phyloP scores from a whole-genome alignment of 2,113 vertebrate species.

The Hippoglossus stenolepis region DNA sequence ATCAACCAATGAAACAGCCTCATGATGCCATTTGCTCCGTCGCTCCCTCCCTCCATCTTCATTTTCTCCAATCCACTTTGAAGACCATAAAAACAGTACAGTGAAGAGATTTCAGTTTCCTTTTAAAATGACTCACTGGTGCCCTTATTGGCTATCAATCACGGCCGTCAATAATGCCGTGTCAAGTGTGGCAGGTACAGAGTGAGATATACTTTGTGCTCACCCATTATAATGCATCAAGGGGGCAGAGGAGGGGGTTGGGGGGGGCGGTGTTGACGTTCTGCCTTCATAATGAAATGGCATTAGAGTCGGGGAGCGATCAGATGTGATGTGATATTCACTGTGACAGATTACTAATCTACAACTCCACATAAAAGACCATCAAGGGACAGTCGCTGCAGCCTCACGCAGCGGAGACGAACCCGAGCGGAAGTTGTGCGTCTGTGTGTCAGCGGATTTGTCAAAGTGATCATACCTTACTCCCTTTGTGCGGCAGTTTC shows the following conservation, averaged over 20 bases:
- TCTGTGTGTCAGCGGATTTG: constrained; percentile 12
- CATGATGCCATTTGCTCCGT: background rate
- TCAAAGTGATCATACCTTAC: constrained; percentile 51
- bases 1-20: constrained; percentile 12
- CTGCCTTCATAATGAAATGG: constrained; percentile 70
- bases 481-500: constrained; percentile 59
- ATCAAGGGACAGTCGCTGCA: constrained; percentile 48
- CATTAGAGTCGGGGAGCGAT: constrained; percentile 54
- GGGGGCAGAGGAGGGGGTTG: background rate
- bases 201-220: constrained; percentile 58
- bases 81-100: constrained; percentile 51
- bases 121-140: constrained; percentile 63
- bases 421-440: constrained; percentile 31
- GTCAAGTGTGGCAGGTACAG: constrained; percentile 62
- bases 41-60: background rate
- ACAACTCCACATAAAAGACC: constrained; percentile 51
- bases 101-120: constrained; percentile 51
- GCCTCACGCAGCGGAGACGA: constrained; percentile 29
- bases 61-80: constrained; percentile 55
- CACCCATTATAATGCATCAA: constrained; percentile 55
- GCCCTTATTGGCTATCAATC: constrained; percentile 62
- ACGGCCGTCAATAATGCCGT: constrained; percentile 55
- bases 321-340: constrained; percentile 69
- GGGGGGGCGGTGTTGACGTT: constrained; percentile 7
- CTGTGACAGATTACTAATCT: constrained; percentile 60